Evolutionary conservation across 2,113 vertebrate species (phyloP), one percentile per base, ranked within the genome.

Genomic region (Pollachius pollachius): DNA sequence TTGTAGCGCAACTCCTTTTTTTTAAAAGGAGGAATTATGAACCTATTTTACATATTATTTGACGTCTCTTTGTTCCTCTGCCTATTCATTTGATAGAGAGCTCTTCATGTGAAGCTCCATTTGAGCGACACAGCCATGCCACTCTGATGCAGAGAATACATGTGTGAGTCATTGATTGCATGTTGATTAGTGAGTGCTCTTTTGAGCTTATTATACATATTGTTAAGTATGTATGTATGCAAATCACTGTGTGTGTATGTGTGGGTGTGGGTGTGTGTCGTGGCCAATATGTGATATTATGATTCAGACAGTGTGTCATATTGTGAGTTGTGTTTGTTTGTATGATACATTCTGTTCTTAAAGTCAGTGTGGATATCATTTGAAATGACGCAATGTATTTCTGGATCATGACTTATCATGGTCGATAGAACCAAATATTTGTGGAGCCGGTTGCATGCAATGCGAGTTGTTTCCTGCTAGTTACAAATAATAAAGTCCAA

Each of bases 121-220:
- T 9, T 48, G 41, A n/a, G 54, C 52, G 52, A 54, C 12, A 3
- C 52, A 3, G 52, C 54, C 54, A 17, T 56, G 54, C 4, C 54
- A 41, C 54, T 56, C 57, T 61, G 37, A 48, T 19, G 59, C 56
- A 5, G 61, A n/a, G 17, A 68, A 64, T 21, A 70, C 52, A 64
- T 57, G 68, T 48, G 18, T 70, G 63, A 70, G 25, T 77, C 79
- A 76, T 61, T 76, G 74, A 84, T 84, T 82, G 78, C 70, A 52
- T 62, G 74, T 76, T 82, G 78, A 82, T 81, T 79, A 76, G 69
- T 54, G 25, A 73, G 64, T 19, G 62, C 67, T 67, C 66, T 75
- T 69, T 63, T 71, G 56, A 60, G 56, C 62, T 75, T 65, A 81
- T 77, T 81, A 60, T 16, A 19, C 60, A 52, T 16, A 30, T 65